These are phyloP conservation scores for Corella eumyota DNA, from an alignment of 23 tunicate genomes.

Conservation along the genomic window DNA sequence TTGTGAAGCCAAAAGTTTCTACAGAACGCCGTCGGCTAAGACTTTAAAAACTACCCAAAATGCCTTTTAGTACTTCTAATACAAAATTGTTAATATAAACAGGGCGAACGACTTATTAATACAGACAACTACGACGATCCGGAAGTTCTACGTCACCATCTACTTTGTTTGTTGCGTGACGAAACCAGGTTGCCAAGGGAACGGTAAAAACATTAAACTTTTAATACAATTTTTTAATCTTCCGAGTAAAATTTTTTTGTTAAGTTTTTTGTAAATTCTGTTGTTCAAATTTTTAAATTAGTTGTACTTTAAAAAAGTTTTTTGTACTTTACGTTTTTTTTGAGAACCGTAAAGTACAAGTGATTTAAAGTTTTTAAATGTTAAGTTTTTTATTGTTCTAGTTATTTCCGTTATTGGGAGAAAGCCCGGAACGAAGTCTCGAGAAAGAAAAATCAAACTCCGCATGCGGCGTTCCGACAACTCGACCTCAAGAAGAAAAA, in stretches of 20 bases:
- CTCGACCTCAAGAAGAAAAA: conserved; percentile 86
- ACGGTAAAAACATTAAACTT: conserved; percentile 26
- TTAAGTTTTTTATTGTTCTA: conserved; percentile 8
- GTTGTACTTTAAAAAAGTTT: neutral
- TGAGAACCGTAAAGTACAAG: too few species aligned
- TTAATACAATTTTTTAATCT: neutral
- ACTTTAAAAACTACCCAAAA: too few species aligned
- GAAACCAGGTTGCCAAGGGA: conserved; percentile 65
- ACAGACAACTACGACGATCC: conserved; percentile 61
- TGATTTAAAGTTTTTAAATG: neutral
- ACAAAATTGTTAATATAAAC: conserved; percentile 3
- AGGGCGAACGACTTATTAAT: conserved; percentile 82
- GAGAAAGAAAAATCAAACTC: conserved; percentile 46
- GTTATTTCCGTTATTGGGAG: conserved; percentile 73
- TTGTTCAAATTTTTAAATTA: too few species aligned
- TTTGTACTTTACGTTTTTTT: neutral
- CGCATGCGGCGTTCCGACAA: conserved; percentile 93
- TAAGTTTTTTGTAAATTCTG: too few species aligned
- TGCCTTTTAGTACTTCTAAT: too few species aligned
- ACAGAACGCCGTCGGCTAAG: too few species aligned
- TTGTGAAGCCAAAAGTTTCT: too few species aligned
- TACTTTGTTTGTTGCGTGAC: conserved; percentile 60
- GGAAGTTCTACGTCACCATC: conserved; percentile 67
- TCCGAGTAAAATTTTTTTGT: neutral
- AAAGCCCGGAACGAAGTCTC: conserved; percentile 78